These are phyloP conservation scores for Amblyornis subalaris DNA, from an alignment of 2,113 vertebrate species.

Conservation along the genomic window DNA sequence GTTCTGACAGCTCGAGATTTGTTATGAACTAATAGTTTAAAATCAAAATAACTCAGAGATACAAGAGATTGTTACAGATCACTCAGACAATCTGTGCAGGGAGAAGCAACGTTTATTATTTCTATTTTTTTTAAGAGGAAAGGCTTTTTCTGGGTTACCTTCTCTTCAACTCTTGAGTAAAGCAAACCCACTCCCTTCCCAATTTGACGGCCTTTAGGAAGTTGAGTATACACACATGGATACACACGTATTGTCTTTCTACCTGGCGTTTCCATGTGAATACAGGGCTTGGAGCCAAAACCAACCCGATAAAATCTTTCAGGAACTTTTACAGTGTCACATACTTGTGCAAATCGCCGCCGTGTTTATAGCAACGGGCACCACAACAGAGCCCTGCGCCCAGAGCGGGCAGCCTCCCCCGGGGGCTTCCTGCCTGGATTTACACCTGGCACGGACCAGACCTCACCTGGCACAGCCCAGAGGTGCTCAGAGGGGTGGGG, in stretches of 20 bases:
- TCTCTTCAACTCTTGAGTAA: background rate
- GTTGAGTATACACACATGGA: conserved; percentile 26
- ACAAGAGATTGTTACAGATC: background rate
- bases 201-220: conserved; percentile 52
- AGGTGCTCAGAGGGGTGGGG: conserved; percentile 34
- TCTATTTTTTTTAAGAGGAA: background rate
- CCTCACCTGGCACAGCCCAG: background rate
- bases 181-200: conserved; percentile 48
- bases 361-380: conserved; percentile 96
- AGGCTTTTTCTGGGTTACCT: conserved; percentile 27
- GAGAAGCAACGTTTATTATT: background rate
- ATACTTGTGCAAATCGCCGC: conserved; percentile 84
- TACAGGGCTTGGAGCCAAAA: conserved; percentile 76
- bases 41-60: conserved; percentile 1
- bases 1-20: conserved; percentile 17
- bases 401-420: conserved; percentile 35
- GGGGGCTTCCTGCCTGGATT: background rate
- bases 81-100: background rate
- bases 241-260: conserved; percentile 56
- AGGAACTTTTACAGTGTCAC: conserved; percentile 89
- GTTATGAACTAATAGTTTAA: background rate
- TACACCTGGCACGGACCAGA: background rate
- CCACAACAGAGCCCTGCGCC: conserved; percentile 84
- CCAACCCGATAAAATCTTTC: conserved; percentile 85
- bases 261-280: conserved; percentile 58